Percentiles rank a stretch among this genome's conserved stretches.
phyloP scores from a whole-genome alignment of 2,113 vertebrate genomes.

The Columba janthina region DNA sequence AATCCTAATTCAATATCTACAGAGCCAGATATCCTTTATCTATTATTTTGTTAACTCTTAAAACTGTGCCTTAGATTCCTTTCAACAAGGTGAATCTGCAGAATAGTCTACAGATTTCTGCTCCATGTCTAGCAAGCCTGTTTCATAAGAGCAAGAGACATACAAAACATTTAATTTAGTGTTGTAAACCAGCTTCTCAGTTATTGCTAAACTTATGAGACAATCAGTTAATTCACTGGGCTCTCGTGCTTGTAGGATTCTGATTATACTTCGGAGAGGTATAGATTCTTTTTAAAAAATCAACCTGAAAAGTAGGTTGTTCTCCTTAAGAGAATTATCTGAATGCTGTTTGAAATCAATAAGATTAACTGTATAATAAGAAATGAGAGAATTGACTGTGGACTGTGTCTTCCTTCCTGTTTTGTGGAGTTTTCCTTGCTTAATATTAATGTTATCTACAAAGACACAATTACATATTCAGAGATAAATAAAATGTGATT shows the following conservation, averaged over 20 bases:
- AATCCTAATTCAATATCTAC: neutral
- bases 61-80: neutral
- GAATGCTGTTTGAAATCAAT: neutral
- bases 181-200: neutral
- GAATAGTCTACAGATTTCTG: neutral
- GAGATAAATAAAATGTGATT: neutral
- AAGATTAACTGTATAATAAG: neutral
- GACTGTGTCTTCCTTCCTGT: neutral
- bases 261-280: neutral
- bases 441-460: neutral
- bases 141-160: neutral
- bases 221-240: neutral
- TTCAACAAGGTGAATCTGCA: slow-evolving; percentile 11
- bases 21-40: slow-evolving; percentile 16
- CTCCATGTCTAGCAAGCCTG: neutral
- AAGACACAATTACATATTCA: neutral
- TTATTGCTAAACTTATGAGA: neutral
- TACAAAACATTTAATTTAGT: neutral
- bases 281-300: neutral
- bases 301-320: neutral
- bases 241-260: neutral
- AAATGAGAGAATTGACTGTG: neutral
- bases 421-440: neutral
- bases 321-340: neutral
- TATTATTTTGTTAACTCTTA: neutral